Percentiles rank a stretch among this genome's conserved stretches.
These are phyloP conservation scores for Abrostola triplasia DNA, from an alignment of 2,888 invertebrate genomes.

Conservation along the genomic window DNA sequence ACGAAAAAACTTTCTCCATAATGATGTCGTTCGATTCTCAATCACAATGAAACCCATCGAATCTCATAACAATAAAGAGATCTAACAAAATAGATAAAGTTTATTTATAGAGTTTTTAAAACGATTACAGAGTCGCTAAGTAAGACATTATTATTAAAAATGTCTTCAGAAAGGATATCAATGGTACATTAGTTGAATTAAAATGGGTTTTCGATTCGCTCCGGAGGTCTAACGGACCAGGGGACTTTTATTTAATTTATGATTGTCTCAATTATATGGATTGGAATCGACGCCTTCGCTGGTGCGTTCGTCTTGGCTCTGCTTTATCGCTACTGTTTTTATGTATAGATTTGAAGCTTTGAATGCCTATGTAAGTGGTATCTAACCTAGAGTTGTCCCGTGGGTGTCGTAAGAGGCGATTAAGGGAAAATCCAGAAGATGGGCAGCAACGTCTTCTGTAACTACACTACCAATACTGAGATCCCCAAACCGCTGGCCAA, in stretches of 20 bases:
- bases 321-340: constrained; percentile 5
- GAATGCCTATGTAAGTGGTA: no score
- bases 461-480: no score
- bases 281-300: constrained; percentile 31
- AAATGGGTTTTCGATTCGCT: constrained; percentile 67
- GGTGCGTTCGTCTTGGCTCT: constrained; percentile 3
- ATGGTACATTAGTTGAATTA: constrained; percentile 66
- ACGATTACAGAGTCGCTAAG: constrained; percentile 39
- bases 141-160: constrained; percentile 55
- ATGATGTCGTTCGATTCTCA: background rate
- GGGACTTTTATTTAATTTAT: constrained; percentile 76
- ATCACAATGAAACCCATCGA: constrained; percentile 1
- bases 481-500: no score
- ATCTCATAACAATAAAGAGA: constrained; percentile 40
- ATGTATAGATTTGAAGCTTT: no score
- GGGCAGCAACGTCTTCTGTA: no score
- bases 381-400: no score
- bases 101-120: constrained; percentile 41
- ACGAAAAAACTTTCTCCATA: no score
- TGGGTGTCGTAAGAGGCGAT: no score
- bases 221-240: constrained; percentile 56
- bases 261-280: constrained; percentile 75
- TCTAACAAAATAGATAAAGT: constrained; percentile 34
- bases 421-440: no score
- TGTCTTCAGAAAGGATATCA: constrained; percentile 56